Percentiles rank a stretch among this genome's conserved stretches.
These are phyloP conservation scores for Margarornis squamiger DNA, from an alignment of 2,797 vertebrate species.

Conservation along the genomic window DNA sequence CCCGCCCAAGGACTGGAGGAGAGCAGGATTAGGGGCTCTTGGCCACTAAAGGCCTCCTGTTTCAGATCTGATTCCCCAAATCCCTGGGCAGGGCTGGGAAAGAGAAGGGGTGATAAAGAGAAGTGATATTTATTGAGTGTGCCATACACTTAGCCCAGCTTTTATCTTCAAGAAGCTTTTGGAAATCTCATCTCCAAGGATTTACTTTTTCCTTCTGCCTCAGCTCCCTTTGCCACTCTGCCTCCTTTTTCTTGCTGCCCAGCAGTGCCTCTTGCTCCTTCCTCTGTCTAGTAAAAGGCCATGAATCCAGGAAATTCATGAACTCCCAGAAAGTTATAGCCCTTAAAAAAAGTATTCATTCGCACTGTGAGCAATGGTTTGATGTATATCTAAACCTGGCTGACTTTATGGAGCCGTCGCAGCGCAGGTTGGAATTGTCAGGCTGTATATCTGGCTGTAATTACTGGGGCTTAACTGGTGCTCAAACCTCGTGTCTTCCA, in stretches of 20 bases:
- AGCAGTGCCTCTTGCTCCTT: neutral
- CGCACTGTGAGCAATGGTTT: conserved; percentile 11
- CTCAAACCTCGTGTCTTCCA: neutral
- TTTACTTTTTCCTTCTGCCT: conserved; percentile 33
- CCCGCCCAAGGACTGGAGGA: neutral
- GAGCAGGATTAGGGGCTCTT: neutral
- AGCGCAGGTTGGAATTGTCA: neutral
- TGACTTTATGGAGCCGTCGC: conserved; percentile 48
- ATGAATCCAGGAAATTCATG: conserved; percentile 64
- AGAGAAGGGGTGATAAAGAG: neutral
- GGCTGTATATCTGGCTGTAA: neutral
- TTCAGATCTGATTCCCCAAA: neutral
- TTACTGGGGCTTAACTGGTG: neutral
- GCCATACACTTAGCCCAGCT: neutral
- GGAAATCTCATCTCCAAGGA: conserved; percentile 33
- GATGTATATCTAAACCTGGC: neutral
- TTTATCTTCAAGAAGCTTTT: conserved; percentile 15
- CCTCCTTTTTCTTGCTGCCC: neutral
- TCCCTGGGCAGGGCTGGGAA: neutral
- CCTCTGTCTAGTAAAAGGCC: conserved; percentile 14
- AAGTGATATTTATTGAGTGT: conserved; percentile 15
- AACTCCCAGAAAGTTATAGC: conserved; percentile 52
- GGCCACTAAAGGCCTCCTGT: neutral
- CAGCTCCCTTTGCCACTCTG: neutral
- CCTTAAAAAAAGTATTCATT: conserved; percentile 53